Base-by-base conservation (phyloP, 53 echinoderm and acorn worm genomes). In the Stichopus horrens region DNA sequence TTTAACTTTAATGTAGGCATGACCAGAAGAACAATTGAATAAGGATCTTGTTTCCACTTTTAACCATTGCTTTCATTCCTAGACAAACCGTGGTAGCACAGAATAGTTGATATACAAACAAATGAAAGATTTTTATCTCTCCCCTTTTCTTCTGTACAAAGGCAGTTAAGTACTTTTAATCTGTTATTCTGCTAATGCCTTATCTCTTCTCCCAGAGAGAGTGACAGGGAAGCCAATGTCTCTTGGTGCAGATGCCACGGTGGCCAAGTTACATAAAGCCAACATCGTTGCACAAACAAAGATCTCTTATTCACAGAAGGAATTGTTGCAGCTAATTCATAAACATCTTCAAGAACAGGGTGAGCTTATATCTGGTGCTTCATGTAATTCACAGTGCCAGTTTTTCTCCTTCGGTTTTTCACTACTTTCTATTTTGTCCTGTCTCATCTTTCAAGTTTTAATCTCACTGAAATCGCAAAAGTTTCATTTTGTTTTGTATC, bases 191-290 rank as follows among this genome's bases (percentile, higher is more conserved):
- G 1, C 11, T 11, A n/a, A 67, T 67, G 13, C 20, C 13, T 18
- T 2, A 21, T 66, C 53, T 21, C 63, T 18, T 88, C 75, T 53
- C 73, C 75, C 86, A 98, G 98, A 98, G 89, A 86, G 95, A 86
- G 98, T 98, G 9, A 98, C 98, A 9, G 98, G 98, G 18, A 98
- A 98, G 89, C 91, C 98, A 0, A 93, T 96, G 94, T 97, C 97
- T 5, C 90, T 98, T 1, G 93, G 98, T 71, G 86, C 92, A 65
- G 98, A 98, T 87, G 94, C 95, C 18, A 95, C 98, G 8, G 86
- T 98, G 4, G 92, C 98, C n/a, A 95, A 92, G 83, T 89, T 98
- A 5, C 98, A 98, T 83, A 98, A 95, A 74, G 94, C 94, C 52
- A 98, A 96, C 91, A 98, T 98, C 52, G 98, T 96, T 7, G 95